Evolutionary conservation across 2,888 invertebrate genomes (phyloP).

Genomic region (Patella depressa): DNA sequence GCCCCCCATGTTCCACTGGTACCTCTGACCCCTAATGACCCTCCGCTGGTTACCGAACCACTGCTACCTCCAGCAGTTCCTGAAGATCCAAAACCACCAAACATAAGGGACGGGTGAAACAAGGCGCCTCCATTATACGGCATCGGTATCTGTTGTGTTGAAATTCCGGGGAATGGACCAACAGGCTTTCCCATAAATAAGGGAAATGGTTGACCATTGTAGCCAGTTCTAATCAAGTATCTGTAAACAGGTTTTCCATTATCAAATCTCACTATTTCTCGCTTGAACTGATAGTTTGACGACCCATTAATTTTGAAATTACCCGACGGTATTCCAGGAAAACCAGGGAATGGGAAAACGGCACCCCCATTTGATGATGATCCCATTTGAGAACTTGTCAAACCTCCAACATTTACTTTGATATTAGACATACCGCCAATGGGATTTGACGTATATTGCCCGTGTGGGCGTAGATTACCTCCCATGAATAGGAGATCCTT

Average conservation of each 20-base stretch:
- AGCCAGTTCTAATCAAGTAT: not conserved
- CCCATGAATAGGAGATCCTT: not conserved
- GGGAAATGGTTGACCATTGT: not conserved
- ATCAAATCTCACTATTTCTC: not conserved
- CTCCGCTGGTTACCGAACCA: too few relatives aligned
- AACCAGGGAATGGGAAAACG: not conserved
- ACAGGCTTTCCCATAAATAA: not conserved
- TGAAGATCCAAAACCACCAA: not conserved
- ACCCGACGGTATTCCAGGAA: not conserved
- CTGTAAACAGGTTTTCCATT: not conserved
- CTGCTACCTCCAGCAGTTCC: not conserved
- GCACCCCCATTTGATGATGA: not conserved
- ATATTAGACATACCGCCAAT: too few relatives aligned
- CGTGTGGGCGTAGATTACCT: not conserved
- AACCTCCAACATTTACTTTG: too few relatives aligned
- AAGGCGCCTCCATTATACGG: not conserved
- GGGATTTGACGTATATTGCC: too few relatives aligned
- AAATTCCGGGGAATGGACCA: not conserved
- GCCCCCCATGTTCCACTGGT: too few relatives aligned
- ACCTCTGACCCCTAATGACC: too few relatives aligned
- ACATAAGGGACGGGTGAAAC: not conserved
- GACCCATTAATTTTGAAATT: not conserved
- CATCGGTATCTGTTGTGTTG: not conserved
- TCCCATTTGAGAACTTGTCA: too few relatives aligned
- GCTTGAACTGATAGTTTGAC: not conserved